Evolutionary conservation across 2,888 invertebrate genomes (phyloP), one percentile per base, ranked within the genome.

Genomic region (Drosophila formosana): DNA sequence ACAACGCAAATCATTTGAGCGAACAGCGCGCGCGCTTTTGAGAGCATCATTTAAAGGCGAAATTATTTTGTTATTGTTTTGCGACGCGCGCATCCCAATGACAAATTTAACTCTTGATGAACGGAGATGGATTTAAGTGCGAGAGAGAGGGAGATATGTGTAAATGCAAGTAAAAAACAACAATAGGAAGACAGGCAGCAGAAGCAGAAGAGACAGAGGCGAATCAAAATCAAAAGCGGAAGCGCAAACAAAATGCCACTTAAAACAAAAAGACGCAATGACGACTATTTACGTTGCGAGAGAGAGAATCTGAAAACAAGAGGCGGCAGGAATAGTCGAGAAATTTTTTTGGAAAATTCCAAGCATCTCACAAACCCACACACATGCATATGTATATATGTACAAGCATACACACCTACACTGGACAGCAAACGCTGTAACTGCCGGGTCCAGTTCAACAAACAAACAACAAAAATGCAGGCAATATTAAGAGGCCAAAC

Each of bases 341-440:
- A 79, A 63, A 63, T 71, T 85, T 88, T 78, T 82, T 82, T 85
- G 86, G 83, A 83, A 88, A 88, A 83, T 88, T 83, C 83, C 88
- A 82, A 82, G 86, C 83, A 83, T 85, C 82, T 67, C 50, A 61
- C 66, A 28, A 26, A 55, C 64, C 62, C 62, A 41, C 30, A 55
- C 9, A 46, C n/a, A 55, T 11, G 46, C 77, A 76, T 7, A 30
- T 2, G 30, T 18, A 30, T 3, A 2, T 7, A 30, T 2, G 30
- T 18, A 18, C 18, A 18, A 18, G 18, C 18, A 18, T 80, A 78
- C 78, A 70, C 69, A 28, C 13, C 52, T 49, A 30, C 49, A 30
- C 34, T 6, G 34, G 75, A 18, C 69, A 63, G 66, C 64, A 60
- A 46, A 62, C 61, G 63, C 51, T 34, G 34, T 37, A 37, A 37